Percentiles rank a stretch among this genome's conserved stretches.
phyloP scores from a whole-genome alignment of 2,888 invertebrate species.

The Euzetes globulus region DNA sequence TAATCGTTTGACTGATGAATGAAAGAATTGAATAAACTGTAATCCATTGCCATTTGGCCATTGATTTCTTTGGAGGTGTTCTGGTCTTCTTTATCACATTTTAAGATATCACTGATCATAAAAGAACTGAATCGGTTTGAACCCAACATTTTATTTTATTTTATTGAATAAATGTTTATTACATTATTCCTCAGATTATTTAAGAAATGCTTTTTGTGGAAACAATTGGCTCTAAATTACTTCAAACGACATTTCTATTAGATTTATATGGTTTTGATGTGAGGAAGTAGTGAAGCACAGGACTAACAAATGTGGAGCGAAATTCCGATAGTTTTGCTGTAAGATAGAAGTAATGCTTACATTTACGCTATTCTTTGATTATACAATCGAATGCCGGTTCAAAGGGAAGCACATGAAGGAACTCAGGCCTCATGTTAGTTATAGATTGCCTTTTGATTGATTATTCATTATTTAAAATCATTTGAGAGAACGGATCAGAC shows the following conservation, averaged over 20 bases:
- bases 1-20: not conserved
- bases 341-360: not conserved
- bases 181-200: no score
- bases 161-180: conserved; percentile 16
- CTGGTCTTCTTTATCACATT: not conserved
- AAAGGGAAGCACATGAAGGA: conserved; percentile 16
- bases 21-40: not conserved
- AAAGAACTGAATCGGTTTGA: conserved; percentile 23
- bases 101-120: conserved; percentile 32
- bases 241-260: conserved; percentile 3
- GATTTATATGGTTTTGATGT: not conserved
- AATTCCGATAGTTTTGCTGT: not conserved
- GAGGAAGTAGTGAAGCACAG: conserved; percentile 6
- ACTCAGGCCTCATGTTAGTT: conserved; percentile 3
- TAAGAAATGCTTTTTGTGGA: no score
- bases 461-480: conserved; percentile 6
- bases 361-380: not conserved
- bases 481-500: not conserved
- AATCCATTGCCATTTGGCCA: not conserved
- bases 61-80: no score
- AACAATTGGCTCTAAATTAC: not conserved
- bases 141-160: not conserved
- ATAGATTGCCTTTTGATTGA: conserved; percentile 20
- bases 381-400: conserved; percentile 4
- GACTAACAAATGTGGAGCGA: not conserved